Conservation (phyloP, 2,888 invertebrate genomes). For the Drosophila differens region DNA sequence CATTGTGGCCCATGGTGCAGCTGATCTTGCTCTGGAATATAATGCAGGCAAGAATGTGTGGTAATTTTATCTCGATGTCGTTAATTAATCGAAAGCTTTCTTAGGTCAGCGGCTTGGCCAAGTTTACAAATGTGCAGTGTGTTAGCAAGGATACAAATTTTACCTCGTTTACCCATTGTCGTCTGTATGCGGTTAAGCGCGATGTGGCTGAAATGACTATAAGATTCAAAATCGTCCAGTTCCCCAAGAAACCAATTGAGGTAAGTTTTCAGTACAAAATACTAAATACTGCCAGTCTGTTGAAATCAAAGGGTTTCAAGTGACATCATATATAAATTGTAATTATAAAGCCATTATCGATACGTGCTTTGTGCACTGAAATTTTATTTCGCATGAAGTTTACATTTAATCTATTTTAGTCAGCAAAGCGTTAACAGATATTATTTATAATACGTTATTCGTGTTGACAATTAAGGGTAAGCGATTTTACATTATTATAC, state of each 20-base stretch:
- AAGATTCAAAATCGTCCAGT: conserved; percentile 37
- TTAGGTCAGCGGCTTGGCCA: conserved; percentile 62
- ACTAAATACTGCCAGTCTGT: not conserved
- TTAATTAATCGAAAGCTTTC: not conserved
- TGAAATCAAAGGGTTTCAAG: not conserved
- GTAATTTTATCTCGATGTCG: not conserved
- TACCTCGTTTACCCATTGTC: conserved; percentile 57
- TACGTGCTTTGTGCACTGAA: not conserved
- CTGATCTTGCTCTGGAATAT: conserved; percentile 39
- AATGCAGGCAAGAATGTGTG: conserved; percentile 52
- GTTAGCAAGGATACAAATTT: conserved; percentile 51
- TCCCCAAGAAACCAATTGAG: conserved; percentile 55
- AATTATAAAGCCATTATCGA: conserved; percentile 2
- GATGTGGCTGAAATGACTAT: conserved; percentile 71
- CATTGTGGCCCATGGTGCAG: conserved; percentile 24
- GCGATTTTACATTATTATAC: not conserved
- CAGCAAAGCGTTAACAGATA: not conserved
- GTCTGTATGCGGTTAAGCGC: conserved; percentile 68
- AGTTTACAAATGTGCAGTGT: conserved; percentile 75
- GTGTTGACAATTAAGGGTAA: not conserved
- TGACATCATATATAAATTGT: not conserved
- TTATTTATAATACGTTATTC: not conserved
- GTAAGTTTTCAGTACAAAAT: conserved; percentile 52
- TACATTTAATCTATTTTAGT: not conserved
- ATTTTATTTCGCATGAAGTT: conserved; percentile 5